A percentile compares a stretch with the other conserved stretches of the same genome.
phyloP scores from a whole-genome alignment of 2,113 vertebrate species.

The Podilymbus podiceps region DNA sequence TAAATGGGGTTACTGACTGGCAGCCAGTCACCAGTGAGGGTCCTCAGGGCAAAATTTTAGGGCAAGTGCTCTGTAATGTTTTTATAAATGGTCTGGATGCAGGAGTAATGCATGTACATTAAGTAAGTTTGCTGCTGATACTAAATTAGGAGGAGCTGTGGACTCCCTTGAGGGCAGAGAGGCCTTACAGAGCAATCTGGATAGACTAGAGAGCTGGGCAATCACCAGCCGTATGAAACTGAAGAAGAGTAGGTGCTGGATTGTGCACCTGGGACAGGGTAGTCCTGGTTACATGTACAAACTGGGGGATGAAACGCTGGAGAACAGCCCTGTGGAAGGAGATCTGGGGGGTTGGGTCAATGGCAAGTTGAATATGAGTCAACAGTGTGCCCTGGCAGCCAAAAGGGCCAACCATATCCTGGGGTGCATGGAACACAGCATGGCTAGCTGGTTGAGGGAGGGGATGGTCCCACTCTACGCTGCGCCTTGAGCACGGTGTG shows the following conservation, averaged over 20 bases:
- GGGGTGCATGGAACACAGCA: neutral
- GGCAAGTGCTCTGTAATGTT: neutral
- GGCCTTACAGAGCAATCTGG: neutral
- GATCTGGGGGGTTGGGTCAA: neutral
- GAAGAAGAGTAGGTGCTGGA: neutral
- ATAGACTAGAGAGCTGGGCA: neutral
- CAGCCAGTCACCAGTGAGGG: too few relatives aligned
- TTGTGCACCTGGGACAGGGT: neutral
- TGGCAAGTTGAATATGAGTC: neutral
- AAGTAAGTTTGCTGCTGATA: neutral
- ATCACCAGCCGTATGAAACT: neutral
- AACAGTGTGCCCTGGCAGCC: neutral
- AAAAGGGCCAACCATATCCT: neutral
- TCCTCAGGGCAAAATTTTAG: neutral
- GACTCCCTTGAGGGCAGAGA: neutral
- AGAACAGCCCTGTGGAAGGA: neutral
- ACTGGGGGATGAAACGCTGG: neutral
- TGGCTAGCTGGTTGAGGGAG: neutral
- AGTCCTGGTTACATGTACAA: neutral
- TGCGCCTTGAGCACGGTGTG: neutral
- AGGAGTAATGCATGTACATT: neutral
- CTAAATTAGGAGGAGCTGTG: neutral
- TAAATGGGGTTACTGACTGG: neutral
- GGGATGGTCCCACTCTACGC: neutral
- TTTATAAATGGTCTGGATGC: neutral